Percentiles rank a stretch among this genome's conserved stretches.
Evolutionary conservation across 2,888 invertebrate species (phyloP).

Genomic region (Calameuta filiformis): DNA sequence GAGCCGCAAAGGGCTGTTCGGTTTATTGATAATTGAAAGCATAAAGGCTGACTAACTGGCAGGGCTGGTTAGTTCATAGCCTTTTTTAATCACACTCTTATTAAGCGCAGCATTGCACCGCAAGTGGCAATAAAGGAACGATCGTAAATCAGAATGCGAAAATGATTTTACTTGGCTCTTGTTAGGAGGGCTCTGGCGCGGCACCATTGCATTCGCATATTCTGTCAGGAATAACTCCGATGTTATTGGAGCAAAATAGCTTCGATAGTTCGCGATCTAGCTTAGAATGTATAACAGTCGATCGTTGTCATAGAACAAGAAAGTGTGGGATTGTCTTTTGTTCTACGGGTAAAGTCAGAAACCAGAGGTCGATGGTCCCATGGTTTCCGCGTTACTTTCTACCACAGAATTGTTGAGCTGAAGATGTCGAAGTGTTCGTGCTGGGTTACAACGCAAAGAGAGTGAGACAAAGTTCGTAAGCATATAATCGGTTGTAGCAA

Average conservation of each 20-base stretch:
- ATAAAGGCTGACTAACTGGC: neutral
- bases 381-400: neutral
- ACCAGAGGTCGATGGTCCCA: neutral
- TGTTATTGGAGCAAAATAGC: neutral
- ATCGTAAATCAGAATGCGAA: neutral
- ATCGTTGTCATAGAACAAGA: neutral
- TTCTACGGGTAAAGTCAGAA: neutral
- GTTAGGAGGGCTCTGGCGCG: neutral
- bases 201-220: neutral
- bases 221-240: neutral
- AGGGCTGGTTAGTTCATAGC: neutral
- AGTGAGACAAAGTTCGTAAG: neutral
- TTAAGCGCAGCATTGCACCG: neutral
- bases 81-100: neutral
- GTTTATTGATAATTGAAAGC: neutral
- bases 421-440: neutral
- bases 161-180: neutral
- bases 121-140: neutral
- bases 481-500: neutral
- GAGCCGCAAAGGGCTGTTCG: neutral
- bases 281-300: neutral
- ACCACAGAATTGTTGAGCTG: neutral
- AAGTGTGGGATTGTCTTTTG: neutral
- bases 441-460: slow-evolving; percentile 9
- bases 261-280: neutral